A percentile compares a stretch with the other conserved stretches of the same genome.
These are phyloP conservation scores for Ceratotherium simum DNA, from an alignment of 2,113 vertebrate genomes.

Conservation along the genomic window DNA sequence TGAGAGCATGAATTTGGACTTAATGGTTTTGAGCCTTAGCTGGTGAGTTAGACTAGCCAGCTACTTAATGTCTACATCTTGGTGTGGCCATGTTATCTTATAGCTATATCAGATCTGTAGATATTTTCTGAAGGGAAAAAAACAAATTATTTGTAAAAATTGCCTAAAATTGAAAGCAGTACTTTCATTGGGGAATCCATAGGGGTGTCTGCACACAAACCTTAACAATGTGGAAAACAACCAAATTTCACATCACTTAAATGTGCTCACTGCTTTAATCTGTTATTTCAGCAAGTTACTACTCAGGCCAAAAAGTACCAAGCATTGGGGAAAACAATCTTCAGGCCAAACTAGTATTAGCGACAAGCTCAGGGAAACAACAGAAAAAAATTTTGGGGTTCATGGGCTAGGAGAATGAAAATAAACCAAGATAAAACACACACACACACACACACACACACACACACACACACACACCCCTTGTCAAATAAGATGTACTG, in stretches of 20 bases:
- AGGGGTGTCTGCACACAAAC: neutral
- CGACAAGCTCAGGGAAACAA: constrained; percentile 38
- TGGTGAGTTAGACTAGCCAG: neutral
- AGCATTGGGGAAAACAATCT: constrained; percentile 13
- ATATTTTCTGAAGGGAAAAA: neutral
- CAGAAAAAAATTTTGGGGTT: neutral
- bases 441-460: neutral
- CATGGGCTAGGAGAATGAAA: constrained; percentile 46
- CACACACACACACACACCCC: neutral
- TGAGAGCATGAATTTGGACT: neutral
- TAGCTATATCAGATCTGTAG: neutral
- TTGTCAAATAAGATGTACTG: constrained; percentile 64
- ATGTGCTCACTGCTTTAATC: neutral
- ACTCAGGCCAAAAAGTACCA: neutral
- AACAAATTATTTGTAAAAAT: neutral
- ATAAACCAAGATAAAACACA: constrained; percentile 27
- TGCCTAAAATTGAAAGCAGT: neutral
- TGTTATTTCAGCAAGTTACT: constrained; percentile 32
- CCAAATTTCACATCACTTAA: neutral
- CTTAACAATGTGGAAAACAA: neutral
- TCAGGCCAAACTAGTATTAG: constrained; percentile 43
- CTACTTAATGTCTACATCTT: neutral
- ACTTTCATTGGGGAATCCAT: neutral
- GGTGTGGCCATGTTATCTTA: neutral
- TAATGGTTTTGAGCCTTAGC: neutral